These are phyloP conservation scores for Dolomedes plantarius DNA, from an alignment of 2,888 invertebrate genomes.

Conservation along the genomic window DNA sequence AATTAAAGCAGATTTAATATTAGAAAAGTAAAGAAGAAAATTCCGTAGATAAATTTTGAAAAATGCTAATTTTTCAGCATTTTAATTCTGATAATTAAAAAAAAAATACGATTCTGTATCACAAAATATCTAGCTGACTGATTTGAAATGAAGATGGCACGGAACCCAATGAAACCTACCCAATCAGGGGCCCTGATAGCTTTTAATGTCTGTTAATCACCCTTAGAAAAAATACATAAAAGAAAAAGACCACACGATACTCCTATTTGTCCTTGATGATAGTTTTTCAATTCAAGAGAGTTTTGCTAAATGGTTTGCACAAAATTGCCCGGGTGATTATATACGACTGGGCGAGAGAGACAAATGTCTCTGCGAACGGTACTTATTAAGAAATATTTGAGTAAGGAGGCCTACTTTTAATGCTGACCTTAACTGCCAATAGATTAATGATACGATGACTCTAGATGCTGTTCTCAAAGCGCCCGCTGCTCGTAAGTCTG, in stretches of 20 bases:
- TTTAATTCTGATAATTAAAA: too few species aligned
- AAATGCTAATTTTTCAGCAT: too few species aligned
- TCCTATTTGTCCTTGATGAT: not conserved
- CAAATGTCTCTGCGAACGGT: constrained; percentile 24
- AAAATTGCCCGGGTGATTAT: constrained; percentile 25
- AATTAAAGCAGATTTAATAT: too few species aligned
- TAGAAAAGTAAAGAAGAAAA: too few species aligned
- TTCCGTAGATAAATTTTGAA: too few species aligned
- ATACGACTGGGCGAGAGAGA: constrained; percentile 20
- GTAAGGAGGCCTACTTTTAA: constrained; percentile 16
- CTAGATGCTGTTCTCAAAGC: not conserved
- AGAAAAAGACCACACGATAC: not conserved
- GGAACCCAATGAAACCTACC: too few species aligned
- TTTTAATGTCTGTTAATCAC: too few species aligned
- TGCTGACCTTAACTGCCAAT: constrained; percentile 47
- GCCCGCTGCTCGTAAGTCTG: not conserved
- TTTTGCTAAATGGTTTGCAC: constrained; percentile 12
- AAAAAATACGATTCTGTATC: too few species aligned
- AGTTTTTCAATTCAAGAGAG: not conserved
- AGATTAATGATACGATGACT: constrained; percentile 54
- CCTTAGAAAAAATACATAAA: too few species aligned
- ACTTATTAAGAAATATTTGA: constrained; percentile 58
- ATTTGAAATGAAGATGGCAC: too few species aligned
- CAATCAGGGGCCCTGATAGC: too few species aligned
- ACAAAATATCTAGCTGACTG: too few species aligned